phyloP scores from a whole-genome alignment of 2,113 vertebrate genomes.

The Isurus oxyrinchus region DNA sequence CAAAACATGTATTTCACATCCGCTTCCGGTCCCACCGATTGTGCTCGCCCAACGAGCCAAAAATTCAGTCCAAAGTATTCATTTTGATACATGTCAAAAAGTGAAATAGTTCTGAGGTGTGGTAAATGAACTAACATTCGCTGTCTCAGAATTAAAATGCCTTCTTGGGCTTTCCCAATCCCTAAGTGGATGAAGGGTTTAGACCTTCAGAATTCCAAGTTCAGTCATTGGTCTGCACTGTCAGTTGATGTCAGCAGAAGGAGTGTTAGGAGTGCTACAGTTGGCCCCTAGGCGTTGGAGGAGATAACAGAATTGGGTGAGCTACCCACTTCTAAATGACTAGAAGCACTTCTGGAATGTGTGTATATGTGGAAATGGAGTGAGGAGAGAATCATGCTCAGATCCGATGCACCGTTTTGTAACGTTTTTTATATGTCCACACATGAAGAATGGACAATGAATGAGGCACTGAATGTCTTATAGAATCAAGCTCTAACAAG shows the following conservation, averaged over 20 bases:
- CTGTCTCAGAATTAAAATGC: background rate
- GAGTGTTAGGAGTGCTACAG: background rate
- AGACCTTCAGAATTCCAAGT: background rate
- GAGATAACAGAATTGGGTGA: background rate
- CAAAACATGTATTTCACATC: background rate
- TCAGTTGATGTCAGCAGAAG: background rate
- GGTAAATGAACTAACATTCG: background rate
- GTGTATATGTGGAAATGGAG: background rate
- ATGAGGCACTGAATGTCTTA: background rate
- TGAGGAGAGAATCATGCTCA: background rate
- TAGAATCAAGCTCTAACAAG: background rate
- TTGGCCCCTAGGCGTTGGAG: background rate
- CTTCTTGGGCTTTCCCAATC: background rate
- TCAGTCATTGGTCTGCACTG: background rate
- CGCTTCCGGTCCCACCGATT: no score
- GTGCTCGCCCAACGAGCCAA: no score
- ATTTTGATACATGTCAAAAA: background rate
- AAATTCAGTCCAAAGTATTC: background rate
- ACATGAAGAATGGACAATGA: background rate
- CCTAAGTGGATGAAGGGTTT: background rate
- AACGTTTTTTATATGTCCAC: background rate
- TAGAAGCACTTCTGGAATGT: background rate
- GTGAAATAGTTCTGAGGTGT: background rate
- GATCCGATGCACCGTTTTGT: background rate
- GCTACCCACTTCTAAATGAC: background rate